Evolutionary conservation across 2,797 vertebrate genomes (phyloP).

Genomic region (Hylomyscus alleni): DNA sequence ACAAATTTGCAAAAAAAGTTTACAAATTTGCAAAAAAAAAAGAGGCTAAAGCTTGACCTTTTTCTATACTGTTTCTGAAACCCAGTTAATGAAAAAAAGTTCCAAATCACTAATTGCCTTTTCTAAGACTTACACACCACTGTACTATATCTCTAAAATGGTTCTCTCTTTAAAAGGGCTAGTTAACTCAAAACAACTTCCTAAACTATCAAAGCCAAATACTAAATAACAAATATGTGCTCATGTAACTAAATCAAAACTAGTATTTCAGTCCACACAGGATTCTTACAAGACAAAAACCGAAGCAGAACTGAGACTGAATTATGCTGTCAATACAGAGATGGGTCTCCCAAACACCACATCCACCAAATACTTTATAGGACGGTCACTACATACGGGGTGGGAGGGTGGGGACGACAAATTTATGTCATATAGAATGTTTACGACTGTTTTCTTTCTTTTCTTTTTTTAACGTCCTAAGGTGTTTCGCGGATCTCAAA

Average conservation of each 20-base stretch:
- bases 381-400: background rate
- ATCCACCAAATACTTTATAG: background rate
- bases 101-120: background rate
- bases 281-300: conserved; percentile 43
- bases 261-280: background rate
- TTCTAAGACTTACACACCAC: background rate
- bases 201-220: conserved; percentile 58
- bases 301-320: background rate
- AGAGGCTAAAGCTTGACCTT: background rate
- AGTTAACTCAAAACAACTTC: conserved; percentile 39
- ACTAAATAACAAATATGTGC: background rate
- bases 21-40: conserved; percentile 15
- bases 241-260: conserved; percentile 57
- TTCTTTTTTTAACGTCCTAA: background rate
- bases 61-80: conserved; percentile 42
- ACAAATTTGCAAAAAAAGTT: conserved; percentile 57
- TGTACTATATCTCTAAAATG: conserved; percentile 10
- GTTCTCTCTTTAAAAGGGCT: background rate
- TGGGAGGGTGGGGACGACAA: background rate
- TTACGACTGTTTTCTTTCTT: background rate
- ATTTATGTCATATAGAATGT: background rate
- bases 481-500: conserved; percentile 33
- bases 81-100: background rate
- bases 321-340: background rate
- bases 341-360: background rate